These are phyloP conservation scores for Eueremaeus valkanovi DNA, from an alignment of 2,888 invertebrate species.

Conservation along the genomic window DNA sequence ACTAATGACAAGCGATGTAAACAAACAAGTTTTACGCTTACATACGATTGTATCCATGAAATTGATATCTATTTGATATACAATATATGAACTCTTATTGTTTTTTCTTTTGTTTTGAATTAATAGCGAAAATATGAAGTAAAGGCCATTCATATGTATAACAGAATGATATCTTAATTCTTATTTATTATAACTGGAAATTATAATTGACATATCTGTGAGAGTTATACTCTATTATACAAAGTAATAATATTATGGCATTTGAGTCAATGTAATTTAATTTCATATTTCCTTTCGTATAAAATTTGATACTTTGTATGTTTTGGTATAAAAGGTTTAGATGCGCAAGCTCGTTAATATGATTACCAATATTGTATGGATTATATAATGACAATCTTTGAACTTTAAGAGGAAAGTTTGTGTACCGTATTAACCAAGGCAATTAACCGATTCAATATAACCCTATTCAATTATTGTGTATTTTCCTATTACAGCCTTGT, in stretches of 20 bases:
- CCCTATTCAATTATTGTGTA: not conserved
- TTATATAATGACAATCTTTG: too few species aligned
- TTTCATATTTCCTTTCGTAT: not conserved
- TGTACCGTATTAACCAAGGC: too few species aligned
- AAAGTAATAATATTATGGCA: not conserved
- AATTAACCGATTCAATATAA: too few species aligned
- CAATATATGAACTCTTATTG: not conserved
- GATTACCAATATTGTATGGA: too few species aligned
- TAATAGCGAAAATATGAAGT: not conserved
- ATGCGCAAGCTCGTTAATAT: too few species aligned
- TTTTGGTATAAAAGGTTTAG: too few species aligned
- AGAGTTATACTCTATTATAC: not conserved
- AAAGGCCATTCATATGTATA: not conserved
- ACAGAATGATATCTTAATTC: conserved; percentile 4
- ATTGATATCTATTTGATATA: not conserved
- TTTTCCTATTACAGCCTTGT: not conserved
- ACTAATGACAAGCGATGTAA: not conserved
- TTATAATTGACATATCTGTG: conserved; percentile 16
- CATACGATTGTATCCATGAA: not conserved
- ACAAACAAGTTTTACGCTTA: conserved; percentile 9
- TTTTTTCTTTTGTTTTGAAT: conserved; percentile 7
- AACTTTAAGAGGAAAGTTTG: too few species aligned
- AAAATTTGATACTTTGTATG: not conserved
- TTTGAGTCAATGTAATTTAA: not conserved
- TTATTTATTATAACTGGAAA: not conserved